Percentiles rank a stretch among this genome's conserved stretches.
phyloP scores from a whole-genome alignment of 2,113 vertebrate genomes.

The Gyps fulvus region DNA sequence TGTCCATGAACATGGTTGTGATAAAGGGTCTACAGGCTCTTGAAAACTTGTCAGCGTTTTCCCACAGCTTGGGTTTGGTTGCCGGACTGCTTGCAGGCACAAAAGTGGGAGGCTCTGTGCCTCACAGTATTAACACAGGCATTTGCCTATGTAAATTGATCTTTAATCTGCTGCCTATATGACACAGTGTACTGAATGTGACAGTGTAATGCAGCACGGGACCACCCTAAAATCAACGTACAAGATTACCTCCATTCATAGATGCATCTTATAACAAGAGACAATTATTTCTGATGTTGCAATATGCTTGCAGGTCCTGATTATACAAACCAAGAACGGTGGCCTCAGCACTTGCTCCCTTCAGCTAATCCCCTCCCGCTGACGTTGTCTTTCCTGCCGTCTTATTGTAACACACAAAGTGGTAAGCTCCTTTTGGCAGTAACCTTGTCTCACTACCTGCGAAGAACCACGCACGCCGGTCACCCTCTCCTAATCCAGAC shows the following conservation, averaged over 20 bases:
- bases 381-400: not conserved
- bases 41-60: not conserved
- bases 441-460: not conserved
- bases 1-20: not conserved
- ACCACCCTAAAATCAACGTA: not conserved
- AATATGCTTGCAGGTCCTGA: not conserved
- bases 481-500: not conserved
- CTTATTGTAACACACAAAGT: not conserved
- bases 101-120: not conserved
- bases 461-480: rapidly evolving
- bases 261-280: not conserved
- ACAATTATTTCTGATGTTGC: not conserved
- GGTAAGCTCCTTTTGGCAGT: not conserved
- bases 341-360: not conserved
- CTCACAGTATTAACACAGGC: not conserved
- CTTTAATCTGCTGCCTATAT: not conserved
- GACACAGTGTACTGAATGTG: not conserved
- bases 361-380: not conserved
- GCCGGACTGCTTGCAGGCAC: not conserved
- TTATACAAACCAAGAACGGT: not conserved
- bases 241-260: not conserved
- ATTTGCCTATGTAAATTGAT: not conserved
- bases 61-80: not conserved
- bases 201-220: not conserved
- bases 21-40: not conserved